Evolutionary conservation across 2,888 invertebrate species (phyloP), one percentile per base, ranked within the genome.

Genomic region (Marasmarcha lunaedactyla): DNA sequence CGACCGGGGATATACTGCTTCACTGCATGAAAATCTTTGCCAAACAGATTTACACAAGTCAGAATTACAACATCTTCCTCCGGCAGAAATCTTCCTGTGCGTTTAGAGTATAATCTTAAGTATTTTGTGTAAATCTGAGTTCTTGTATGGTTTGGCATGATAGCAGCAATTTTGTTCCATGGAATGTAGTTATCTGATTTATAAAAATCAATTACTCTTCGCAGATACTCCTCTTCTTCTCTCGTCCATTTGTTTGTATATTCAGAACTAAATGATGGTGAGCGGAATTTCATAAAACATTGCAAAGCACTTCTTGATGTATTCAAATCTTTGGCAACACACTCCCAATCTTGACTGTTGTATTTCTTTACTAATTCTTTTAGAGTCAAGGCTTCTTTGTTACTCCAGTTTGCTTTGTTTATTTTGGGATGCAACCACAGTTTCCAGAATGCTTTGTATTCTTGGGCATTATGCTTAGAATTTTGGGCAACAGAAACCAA

Each of bases 401-500:
- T 63, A 5, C 47, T 54, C 83, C 81, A 83, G 33, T 40, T 45
- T 13, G 40, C 55, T 56, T 55, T 91, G 46, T 88, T 91, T 11
- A 92, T 81, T 11, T 79, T 63, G 0, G 92, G 92, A 59, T 90
- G 89, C 36, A 92, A 60, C 54, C 87, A 90, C 14, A 89, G 76
- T 42, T 87, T 86, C 93, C 93, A 93, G 57, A 92, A 86, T 0
- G 89, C 83, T 50, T 84, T 70, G 56, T 91, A 92, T 55, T 90
- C 90, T 7, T 76, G 69, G 0, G 87, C 68, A 0, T 84, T 81
- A 52, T 91, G 91, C n/a, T 87, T 84, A 26, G 74, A 63, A 44
- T 84, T 78, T 3, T 85, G 45, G 14, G 57, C 57, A 4, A 63
- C 64, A 1, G 87, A 65, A 38, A 89, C 70, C 40, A 71, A 67